phyloP scores from a whole-genome alignment of 2,113 vertebrate genomes.

The Eonycteris spelaea region DNA sequence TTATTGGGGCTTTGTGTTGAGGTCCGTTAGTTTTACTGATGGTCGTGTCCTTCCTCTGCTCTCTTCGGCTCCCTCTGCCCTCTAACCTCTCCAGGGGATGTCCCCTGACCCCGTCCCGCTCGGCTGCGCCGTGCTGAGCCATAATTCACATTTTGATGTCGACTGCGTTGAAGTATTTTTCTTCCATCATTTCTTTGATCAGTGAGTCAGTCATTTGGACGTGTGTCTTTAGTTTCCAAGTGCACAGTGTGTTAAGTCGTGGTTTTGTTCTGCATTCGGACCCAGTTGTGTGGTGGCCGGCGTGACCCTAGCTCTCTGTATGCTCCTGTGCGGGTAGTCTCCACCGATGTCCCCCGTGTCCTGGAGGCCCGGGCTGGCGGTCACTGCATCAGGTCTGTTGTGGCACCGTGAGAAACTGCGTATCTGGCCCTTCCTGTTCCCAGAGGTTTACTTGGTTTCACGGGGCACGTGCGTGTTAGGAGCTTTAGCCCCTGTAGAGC shows the following conservation, averaged over 20 bases:
- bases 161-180: background rate
- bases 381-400: accelerated
- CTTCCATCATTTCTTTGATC: background rate
- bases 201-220: background rate
- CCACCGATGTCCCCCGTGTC: accelerated
- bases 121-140: background rate
- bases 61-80: background rate
- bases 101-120: background rate
- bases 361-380: background rate
- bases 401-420: accelerated
- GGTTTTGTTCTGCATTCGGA: background rate
- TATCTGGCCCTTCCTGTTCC: too few relatives aligned
- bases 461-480: accelerated
- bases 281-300: background rate
- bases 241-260: background rate
- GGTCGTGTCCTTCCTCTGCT: background rate
- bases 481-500: background rate
- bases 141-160: background rate
- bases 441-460: accelerated
- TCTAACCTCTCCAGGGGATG: accelerated
- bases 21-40: background rate
- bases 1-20: background rate
- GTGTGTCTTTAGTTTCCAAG: background rate
- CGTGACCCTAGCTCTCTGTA: accelerated
- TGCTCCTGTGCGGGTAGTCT: background rate